Conservation (phyloP, 2,113 vertebrate genomes). For the Todiramphus chloris region DNA sequence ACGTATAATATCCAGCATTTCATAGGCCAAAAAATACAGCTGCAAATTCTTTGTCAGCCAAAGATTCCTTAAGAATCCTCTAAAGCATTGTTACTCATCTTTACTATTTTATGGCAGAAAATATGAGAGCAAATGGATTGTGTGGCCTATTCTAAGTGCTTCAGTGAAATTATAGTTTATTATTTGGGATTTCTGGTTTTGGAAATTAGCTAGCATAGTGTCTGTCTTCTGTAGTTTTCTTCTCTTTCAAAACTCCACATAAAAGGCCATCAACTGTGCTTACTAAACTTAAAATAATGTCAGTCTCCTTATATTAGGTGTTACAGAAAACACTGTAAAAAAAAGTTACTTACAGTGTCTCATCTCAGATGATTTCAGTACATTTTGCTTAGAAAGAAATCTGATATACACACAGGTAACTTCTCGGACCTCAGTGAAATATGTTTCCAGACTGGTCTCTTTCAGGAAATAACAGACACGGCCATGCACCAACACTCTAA, state of each 20-base stretch:
- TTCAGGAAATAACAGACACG: neutral
- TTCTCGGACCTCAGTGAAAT: neutral
- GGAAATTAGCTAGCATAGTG: neutral
- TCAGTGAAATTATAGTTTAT: slow-evolving; percentile 16
- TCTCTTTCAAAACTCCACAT: neutral
- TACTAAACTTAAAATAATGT: slow-evolving; percentile 1
- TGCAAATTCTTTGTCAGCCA: neutral
- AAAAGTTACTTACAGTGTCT: neutral
- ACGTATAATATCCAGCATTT: neutral
- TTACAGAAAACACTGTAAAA: neutral
- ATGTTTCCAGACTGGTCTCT: neutral
- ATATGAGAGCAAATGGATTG: neutral
- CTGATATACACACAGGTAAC: neutral
- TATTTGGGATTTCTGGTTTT: slow-evolving; percentile 28
- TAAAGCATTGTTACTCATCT: slow-evolving; percentile 23
- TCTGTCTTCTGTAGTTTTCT: neutral
- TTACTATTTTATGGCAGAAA: neutral
- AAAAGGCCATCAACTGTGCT: neutral
- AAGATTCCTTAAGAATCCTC: slow-evolving; percentile 1
- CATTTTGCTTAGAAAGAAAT: neutral
- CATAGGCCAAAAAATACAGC: neutral
- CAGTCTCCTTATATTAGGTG: neutral
- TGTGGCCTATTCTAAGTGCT: slow-evolving; percentile 19
- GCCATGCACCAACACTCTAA: neutral
- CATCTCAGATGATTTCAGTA: neutral